phyloP scores from a whole-genome alignment of 2,797 vertebrate species.

The Mus minutoides region DNA sequence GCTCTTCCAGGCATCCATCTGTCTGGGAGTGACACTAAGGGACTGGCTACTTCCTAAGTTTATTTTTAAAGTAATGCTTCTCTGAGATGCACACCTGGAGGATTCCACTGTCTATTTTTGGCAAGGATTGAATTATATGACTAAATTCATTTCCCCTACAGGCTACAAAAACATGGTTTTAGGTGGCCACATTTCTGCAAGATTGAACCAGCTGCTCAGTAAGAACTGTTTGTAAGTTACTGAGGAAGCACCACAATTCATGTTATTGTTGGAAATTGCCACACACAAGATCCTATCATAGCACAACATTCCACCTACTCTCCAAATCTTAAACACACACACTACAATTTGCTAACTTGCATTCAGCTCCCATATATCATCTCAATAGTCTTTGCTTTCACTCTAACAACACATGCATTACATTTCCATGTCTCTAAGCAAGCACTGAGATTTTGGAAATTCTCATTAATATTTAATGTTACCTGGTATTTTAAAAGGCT shows the following conservation, averaged over 20 bases:
- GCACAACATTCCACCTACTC: background rate
- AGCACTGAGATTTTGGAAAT: background rate
- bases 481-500: conserved; percentile 1
- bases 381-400: background rate
- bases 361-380: background rate
- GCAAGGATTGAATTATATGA: background rate
- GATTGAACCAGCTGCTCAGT: background rate
- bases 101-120: background rate
- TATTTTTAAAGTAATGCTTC: background rate
- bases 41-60: background rate
- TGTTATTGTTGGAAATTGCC: background rate
- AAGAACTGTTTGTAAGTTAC: background rate
- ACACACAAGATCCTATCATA: background rate
- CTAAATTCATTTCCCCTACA: background rate
- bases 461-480: background rate
- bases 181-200: background rate
- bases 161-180: background rate
- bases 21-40: background rate
- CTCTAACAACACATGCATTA: background rate
- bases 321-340: background rate
- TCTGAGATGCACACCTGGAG: background rate
- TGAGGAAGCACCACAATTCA: background rate
- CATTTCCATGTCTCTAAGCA: conserved; percentile 5
- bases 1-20: background rate
- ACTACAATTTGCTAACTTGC: background rate